Percentiles rank a stretch among this genome's conserved stretches.
Conservation (phyloP, 2,888 invertebrate species). For the Blastobasis adustella region DNA sequence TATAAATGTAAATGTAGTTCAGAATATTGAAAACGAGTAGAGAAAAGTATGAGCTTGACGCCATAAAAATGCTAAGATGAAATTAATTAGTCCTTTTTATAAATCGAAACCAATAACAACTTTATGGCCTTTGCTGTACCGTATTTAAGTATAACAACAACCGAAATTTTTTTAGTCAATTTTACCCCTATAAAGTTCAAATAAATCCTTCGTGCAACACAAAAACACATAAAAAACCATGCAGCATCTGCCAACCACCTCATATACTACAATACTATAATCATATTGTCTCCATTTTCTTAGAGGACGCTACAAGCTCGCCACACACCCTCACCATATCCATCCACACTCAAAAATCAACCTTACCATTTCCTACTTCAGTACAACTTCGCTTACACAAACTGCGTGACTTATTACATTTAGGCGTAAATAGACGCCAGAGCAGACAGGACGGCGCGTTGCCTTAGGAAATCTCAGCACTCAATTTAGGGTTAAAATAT, state of each 20-base stretch:
- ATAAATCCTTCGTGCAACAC: no score
- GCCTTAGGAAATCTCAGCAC: slow-evolving; percentile 42
- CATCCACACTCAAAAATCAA: slow-evolving; percentile 17
- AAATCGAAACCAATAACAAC: no score
- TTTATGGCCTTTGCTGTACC: no score
- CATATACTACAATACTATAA: slow-evolving; percentile 51
- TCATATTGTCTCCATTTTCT: slow-evolving; percentile 68
- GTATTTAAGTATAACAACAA: no score
- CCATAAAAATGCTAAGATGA: no score
- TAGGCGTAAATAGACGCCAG: background rate
- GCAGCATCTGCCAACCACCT: slow-evolving; percentile 20
- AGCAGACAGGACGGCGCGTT: slow-evolving; percentile 57
- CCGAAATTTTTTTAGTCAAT: no score
- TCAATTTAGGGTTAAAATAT: slow-evolving; percentile 63
- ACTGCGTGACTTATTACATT: slow-evolving; percentile 19
- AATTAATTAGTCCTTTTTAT: no score
- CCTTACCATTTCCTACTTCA: fast-evolving
- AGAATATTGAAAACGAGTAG: no score
- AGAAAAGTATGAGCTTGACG: no score
- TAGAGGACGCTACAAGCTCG: slow-evolving; percentile 62
- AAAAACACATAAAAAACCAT: no score
- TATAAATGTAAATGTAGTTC: no score
- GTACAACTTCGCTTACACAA: background rate
- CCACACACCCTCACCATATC: slow-evolving; percentile 45
- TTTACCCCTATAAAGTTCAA: no score